phyloP scores from a whole-genome alignment of 2,113 vertebrate genomes.

The Henicopernis longicauda region DNA sequence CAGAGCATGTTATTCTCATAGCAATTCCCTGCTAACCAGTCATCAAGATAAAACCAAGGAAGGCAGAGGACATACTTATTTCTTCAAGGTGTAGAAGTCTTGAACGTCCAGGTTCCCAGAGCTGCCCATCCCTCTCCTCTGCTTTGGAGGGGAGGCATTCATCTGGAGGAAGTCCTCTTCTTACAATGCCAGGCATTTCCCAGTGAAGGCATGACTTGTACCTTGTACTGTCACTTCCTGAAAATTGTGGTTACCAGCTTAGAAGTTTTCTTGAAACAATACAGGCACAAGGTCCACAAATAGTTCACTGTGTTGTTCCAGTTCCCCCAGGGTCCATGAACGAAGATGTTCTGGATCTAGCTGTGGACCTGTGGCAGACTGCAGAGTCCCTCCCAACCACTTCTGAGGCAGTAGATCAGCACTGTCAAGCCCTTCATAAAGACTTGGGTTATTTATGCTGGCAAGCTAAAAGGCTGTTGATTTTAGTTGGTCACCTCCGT shows the following conservation, averaged over 20 bases:
- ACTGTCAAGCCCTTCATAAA: accelerated
- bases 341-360: neutral
- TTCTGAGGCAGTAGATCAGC: neutral
- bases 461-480: neutral
- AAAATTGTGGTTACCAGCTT: neutral
- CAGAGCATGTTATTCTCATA: neutral
- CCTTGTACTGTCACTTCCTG: neutral
- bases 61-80: neutral
- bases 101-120: neutral
- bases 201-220: neutral
- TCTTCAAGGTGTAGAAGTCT: neutral
- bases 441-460: neutral
- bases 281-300: neutral
- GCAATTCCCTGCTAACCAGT: neutral
- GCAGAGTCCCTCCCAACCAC: neutral
- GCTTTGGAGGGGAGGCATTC: neutral
- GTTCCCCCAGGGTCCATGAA: neutral
- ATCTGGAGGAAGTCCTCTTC: neutral
- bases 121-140: neutral
- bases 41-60: neutral
- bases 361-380: neutral
- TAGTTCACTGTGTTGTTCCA: neutral
- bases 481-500: neutral
- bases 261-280: neutral
- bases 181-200: neutral